A percentile compares a stretch with the other conserved stretches of the same genome.
These are phyloP conservation scores for Drosophila neotestacea DNA, from an alignment of 2,888 invertebrate genomes.

Conservation along the genomic window DNA sequence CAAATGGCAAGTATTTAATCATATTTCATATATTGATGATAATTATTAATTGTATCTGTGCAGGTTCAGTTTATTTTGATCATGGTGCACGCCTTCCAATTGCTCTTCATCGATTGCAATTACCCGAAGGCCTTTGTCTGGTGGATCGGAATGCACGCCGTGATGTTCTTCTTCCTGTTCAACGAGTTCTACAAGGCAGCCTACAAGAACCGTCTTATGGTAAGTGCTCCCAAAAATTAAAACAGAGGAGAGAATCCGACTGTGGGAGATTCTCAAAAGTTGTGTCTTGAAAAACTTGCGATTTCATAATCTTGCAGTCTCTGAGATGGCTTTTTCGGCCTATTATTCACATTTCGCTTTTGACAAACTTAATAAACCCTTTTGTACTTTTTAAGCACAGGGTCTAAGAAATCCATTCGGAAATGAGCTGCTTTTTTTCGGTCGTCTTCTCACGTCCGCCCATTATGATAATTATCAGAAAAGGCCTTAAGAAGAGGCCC, in stretches of 20 bases:
- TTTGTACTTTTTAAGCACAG: no score
- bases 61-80: conserved; percentile 95
- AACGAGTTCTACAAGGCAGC: conserved; percentile 96
- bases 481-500: conserved; percentile 15
- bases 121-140: conserved; percentile 97
- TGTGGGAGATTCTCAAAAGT: neutral
- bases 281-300: no score
- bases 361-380: no score
- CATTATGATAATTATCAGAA: conserved; percentile 38
- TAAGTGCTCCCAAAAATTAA: conserved; percentile 57
- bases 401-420: conserved; percentile 3
- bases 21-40: no score
- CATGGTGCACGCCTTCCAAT: conserved; percentile 96
- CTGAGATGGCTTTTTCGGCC: no score
- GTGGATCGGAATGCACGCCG: conserved; percentile 98
- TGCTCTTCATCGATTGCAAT: conserved; percentile 95
- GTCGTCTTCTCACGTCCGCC: conserved; percentile 43
- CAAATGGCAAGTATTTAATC: conserved; percentile 90
- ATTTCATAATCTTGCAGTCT: no score
- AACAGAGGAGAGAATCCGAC: neutral
- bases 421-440: conserved; percentile 27
- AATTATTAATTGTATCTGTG: no score
- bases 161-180: conserved; percentile 98
- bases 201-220: conserved; percentile 86
- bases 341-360: no score